Conservation (phyloP, 2,888 invertebrate species). For the Melinopterus prodromus region DNA sequence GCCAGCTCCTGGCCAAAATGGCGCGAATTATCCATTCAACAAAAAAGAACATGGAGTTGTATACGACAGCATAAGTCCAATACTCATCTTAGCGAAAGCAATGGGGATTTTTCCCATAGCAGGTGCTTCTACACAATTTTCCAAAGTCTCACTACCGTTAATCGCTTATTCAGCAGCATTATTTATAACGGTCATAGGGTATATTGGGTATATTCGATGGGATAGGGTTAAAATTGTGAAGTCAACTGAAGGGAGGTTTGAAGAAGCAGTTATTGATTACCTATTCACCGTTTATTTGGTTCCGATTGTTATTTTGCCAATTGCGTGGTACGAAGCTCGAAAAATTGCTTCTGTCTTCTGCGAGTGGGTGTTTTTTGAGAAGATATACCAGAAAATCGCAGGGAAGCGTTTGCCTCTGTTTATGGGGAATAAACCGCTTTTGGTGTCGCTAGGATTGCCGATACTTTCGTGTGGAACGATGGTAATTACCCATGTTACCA, state of each 20-base stretch:
- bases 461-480: constrained; percentile 70
- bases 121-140: constrained; percentile 61
- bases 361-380: constrained; percentile 74
- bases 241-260: constrained; percentile 65
- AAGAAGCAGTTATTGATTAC: constrained; percentile 79
- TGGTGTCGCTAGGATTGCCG: constrained; percentile 68
- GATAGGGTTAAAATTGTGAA: constrained; percentile 69
- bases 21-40: constrained; percentile 27
- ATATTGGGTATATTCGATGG: constrained; percentile 69
- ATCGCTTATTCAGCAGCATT: constrained; percentile 66
- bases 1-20: constrained; percentile 41
- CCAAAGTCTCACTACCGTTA: constrained; percentile 62
- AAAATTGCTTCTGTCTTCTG: constrained; percentile 70
- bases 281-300: constrained; percentile 77
- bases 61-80: constrained; percentile 61
- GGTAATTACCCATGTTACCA: constrained; percentile 73
- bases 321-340: constrained; percentile 73
- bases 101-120: constrained; percentile 72
- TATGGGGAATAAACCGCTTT: constrained; percentile 67
- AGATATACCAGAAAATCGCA: constrained; percentile 69
- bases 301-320: constrained; percentile 70
- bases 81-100: constrained; percentile 61
- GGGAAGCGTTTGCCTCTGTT: constrained; percentile 66
- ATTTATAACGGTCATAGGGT: constrained; percentile 59
- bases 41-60: constrained; percentile 53